These are phyloP conservation scores for Ganaspis brasiliensis DNA, from an alignment of 2,888 invertebrate genomes.

Conservation along the genomic window DNA sequence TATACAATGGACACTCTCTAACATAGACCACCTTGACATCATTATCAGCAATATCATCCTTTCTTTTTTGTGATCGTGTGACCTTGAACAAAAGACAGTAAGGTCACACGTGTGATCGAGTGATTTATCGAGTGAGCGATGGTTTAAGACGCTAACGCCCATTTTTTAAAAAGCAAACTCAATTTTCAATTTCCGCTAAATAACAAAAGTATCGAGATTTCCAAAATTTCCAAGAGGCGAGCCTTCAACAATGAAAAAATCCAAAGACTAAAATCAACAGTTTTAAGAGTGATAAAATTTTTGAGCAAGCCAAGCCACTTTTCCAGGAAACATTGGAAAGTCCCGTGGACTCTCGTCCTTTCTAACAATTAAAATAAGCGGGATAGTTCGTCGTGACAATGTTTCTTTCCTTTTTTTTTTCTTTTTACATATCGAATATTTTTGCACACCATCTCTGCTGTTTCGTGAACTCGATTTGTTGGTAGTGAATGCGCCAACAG, in stretches of 20 bases:
- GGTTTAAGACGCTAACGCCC: constrained; percentile 67
- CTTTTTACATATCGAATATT: neutral
- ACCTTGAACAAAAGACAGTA: constrained; percentile 67
- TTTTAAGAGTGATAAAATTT: constrained; percentile 34
- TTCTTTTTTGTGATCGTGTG: constrained; percentile 65
- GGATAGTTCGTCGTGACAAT: constrained; percentile 1
- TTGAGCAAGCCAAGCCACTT: constrained; percentile 39
- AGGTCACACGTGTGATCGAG: constrained; percentile 70
- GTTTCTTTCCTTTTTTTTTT: too few species aligned
- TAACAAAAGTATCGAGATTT: constrained; percentile 31
- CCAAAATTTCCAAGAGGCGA: constrained; percentile 41
- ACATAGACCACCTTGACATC: constrained; percentile 79
- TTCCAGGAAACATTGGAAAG: constrained; percentile 39
- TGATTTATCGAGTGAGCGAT: constrained; percentile 66
- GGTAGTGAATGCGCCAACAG: constrained; percentile 76
- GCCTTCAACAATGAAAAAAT: constrained; percentile 33
- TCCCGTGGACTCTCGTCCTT: neutral
- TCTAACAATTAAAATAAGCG: constrained; percentile 24
- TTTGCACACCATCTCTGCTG: constrained; percentile 37
- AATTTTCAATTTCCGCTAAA: constrained; percentile 27
- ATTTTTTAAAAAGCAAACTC: constrained; percentile 23
- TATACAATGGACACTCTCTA: constrained; percentile 80
- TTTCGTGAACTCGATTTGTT: constrained; percentile 67
- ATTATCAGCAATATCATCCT: constrained; percentile 65
- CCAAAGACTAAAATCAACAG: constrained; percentile 36